Base-by-base conservation (phyloP, 2,888 invertebrate species). In the Sarcophaga variegata region DNA sequence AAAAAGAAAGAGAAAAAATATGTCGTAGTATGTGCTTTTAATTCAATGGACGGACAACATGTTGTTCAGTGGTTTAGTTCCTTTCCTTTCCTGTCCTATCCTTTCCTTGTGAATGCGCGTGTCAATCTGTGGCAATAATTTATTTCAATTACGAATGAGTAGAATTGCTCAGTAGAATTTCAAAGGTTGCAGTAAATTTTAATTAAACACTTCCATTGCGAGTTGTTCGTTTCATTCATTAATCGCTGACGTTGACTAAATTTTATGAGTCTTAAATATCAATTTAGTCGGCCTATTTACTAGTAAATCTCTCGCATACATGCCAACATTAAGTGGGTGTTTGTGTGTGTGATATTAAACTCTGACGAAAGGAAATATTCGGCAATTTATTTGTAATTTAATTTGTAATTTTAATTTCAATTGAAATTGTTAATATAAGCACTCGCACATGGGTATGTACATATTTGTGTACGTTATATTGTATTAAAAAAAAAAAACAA, bases 81-180 rank as follows among this genome's bases (percentile, higher is more conserved):
- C 14, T 37, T 37, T 6, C 37, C 59, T 59, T 17, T 59, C n/a
- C 17, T 59, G 17, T 66, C 54, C 59, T 59, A 6, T 66, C 54
- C 75, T 59, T 59, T 76, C 10, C 49, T 69, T 76, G 54, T 62
- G 25, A 86, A 83, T 77, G 80, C 80, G 67, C 86, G 49, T 86
- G 86, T 86, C 83, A 83, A 83, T 83, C 83, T 83, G 83, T 54
- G 77, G 69, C 74, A 77, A 86, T 86, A 78, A 83, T 83, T 86
- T 86, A 83, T 81, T 83, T 86, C 83, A 81, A 84, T 84, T 81
- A 54, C 54, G 17, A 14, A 14, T 54, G 54, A 54, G 14, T 14
- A 12, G 54, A 75, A 79, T 37, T 76, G 62, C 72, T 81, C 22
- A 49, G 67, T 63, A 63, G 25, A 74, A 81, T 78, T 84, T 72